Base-by-base conservation (phyloP, 2,113 vertebrate genomes). In the Pollimyrus isidori region DNA sequence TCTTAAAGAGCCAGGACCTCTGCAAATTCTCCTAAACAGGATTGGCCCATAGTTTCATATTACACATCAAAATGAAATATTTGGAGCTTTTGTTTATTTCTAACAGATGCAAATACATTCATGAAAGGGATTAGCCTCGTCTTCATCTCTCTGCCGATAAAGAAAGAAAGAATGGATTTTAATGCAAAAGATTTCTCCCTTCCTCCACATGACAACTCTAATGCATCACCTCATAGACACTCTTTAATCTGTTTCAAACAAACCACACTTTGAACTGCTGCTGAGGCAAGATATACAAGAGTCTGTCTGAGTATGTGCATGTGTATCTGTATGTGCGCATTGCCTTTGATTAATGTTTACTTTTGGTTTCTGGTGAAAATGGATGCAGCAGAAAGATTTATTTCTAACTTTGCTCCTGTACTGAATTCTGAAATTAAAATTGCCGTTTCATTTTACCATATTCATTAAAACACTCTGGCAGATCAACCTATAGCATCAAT, bases 241-340 rank as follows among this genome's bases (percentile, higher is more conserved):
- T 96, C 95, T 96, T 96, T 96, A 96, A 96, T 96, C 95, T 96
- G 94, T 95, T 95, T 95, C 94, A 94, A 94, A 95, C 94, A 94
- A 94, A 95, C 92, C 94, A 95, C 93, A 95, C 94, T 95, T 95
- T 95, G 93, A 95, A 95, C 94, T 94, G 94, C 95, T 96, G 95
- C 92, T 92, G 95, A 93, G 92, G 94, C 30, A 92, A 95, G 94
- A 96, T 94, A 96, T 93, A 94, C 93, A 93, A 93, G 93, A 93
- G 88, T 92, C 91, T 92, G 65, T 92, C 91, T 90, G 92, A 92
- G 90, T 91, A 49, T 90, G 80, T 90, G 90, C 90, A 87, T 90
- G 90, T 85, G 89, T 80, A 89, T 69, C 73, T 92, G 88, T 89
- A 65, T 92, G 91, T 94, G 92, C 92, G 94, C 94, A 93, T 94